A percentile compares a stretch with the other conserved stretches of the same genome.
phyloP scores from a whole-genome alignment of 2,797 vertebrate genomes.

The Gallirallus australis region DNA sequence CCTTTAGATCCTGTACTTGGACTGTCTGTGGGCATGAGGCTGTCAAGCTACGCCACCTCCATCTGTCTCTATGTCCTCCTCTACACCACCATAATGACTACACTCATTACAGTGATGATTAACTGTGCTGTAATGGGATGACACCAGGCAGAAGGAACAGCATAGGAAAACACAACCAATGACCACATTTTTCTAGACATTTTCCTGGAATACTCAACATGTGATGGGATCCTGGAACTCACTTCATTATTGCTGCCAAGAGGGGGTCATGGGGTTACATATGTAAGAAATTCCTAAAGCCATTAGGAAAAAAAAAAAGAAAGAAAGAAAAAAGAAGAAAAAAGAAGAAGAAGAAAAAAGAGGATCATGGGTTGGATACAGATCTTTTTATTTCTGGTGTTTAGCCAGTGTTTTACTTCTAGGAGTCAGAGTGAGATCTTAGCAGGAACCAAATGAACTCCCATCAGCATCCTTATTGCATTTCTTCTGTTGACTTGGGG shows the following conservation, averaged over 20 bases:
- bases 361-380: not conserved
- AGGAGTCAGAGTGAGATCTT: not conserved
- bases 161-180: not conserved
- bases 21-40: not conserved
- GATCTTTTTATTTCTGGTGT: not conserved
- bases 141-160: not conserved
- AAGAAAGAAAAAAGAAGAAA: not conserved
- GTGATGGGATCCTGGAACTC: not conserved
- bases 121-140: not conserved
- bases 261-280: not conserved
- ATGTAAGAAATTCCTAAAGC: not conserved
- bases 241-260: not conserved
- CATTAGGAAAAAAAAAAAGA: not conserved
- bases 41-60: not conserved
- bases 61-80: rapidly evolving
- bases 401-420: not conserved
- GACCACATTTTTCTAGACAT: not conserved
- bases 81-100: not conserved
- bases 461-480: not conserved
- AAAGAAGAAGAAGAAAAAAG: not conserved
- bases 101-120: not conserved
- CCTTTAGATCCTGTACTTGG: not conserved
- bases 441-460: not conserved
- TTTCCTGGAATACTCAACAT: not conserved
- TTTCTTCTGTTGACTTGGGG: not conserved